Evolutionary conservation across 2,888 invertebrate species (phyloP).

Genomic region (Hypselothyrea guttata): DNA sequence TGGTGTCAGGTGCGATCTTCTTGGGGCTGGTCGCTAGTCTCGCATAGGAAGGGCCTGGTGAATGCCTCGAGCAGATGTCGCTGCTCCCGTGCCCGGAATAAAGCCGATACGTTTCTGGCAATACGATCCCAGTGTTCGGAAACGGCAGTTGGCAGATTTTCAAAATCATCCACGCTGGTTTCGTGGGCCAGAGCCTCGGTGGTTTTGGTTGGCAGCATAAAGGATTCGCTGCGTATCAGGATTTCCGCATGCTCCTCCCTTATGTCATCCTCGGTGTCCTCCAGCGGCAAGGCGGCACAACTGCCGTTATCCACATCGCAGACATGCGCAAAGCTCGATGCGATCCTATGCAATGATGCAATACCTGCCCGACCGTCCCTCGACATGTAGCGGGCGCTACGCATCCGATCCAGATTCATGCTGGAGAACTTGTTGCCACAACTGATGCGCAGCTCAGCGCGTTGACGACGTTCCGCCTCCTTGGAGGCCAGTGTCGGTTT

Average conservation of each 20-base stretch:
- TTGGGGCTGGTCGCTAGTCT: constrained; percentile 17
- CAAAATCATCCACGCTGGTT: background rate
- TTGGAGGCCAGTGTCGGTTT: constrained; percentile 25
- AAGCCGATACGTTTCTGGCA: constrained; percentile 51
- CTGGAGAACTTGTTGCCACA: constrained; percentile 58
- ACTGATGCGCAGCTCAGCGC: constrained; percentile 51
- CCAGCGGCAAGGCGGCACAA: constrained; percentile 40
- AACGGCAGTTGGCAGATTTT: constrained; percentile 43
- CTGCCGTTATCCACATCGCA: constrained; percentile 41
- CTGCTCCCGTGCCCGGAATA: constrained; percentile 63
- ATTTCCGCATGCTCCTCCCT: constrained; percentile 54
- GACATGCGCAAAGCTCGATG: constrained; percentile 61
- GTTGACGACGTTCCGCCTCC: constrained; percentile 45
- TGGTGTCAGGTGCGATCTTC: too few relatives aligned
- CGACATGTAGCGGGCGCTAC: too few relatives aligned
- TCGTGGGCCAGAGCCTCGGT: background rate
- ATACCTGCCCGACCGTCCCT: too few relatives aligned
- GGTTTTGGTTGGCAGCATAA: constrained; percentile 21
- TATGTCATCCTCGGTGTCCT: constrained; percentile 56
- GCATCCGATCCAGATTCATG: constrained; percentile 40
- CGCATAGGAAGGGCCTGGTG: constrained; percentile 58
- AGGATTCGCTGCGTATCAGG: constrained; percentile 49
- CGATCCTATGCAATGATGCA: constrained; percentile 49
- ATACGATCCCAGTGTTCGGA: constrained; percentile 60
- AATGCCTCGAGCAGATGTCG: constrained; percentile 61